phyloP scores from a whole-genome alignment of 1,140 invertebrate genomes.

The Panulirus ornatus region DNA sequence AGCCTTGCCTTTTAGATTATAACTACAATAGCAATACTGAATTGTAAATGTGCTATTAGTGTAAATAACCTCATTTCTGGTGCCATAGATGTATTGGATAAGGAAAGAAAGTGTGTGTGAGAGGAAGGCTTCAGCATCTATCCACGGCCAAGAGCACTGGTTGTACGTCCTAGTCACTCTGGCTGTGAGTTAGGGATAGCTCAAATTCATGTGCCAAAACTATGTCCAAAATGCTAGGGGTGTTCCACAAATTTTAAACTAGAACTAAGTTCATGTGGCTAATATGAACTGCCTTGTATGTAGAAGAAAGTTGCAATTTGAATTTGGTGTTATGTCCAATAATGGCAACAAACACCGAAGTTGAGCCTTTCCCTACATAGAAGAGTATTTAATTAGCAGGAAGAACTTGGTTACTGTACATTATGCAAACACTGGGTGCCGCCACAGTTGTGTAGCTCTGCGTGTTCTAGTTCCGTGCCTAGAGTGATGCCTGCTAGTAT shows the following conservation, averaged over 20 bases:
- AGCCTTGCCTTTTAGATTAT: slow-evolving; percentile 52
- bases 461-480: slow-evolving; percentile 59
- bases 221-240: slow-evolving; percentile 37
- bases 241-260: slow-evolving; percentile 41
- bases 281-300: slow-evolving; percentile 25
- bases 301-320: slow-evolving; percentile 9
- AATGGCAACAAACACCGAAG: slow-evolving; percentile 3
- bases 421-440: slow-evolving; percentile 55
- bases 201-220: slow-evolving; percentile 66
- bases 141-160: slow-evolving; percentile 36
- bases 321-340: neutral
- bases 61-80: slow-evolving; percentile 47
- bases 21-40: slow-evolving; percentile 39
- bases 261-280: slow-evolving; percentile 26
- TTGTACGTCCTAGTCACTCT: slow-evolving; percentile 42
- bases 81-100: slow-evolving; percentile 56
- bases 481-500: slow-evolving; percentile 53
- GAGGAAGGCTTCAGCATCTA: slow-evolving; percentile 33
- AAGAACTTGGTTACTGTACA: slow-evolving; percentile 38
- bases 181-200: slow-evolving; percentile 60
- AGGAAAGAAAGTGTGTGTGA: slow-evolving; percentile 16
- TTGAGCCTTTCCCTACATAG: neutral
- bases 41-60: slow-evolving; percentile 55
- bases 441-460: slow-evolving; percentile 62
- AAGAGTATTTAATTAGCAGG: neutral